Conservation (phyloP, 2,113 vertebrate genomes). For the Spea multiplicata region DNA sequence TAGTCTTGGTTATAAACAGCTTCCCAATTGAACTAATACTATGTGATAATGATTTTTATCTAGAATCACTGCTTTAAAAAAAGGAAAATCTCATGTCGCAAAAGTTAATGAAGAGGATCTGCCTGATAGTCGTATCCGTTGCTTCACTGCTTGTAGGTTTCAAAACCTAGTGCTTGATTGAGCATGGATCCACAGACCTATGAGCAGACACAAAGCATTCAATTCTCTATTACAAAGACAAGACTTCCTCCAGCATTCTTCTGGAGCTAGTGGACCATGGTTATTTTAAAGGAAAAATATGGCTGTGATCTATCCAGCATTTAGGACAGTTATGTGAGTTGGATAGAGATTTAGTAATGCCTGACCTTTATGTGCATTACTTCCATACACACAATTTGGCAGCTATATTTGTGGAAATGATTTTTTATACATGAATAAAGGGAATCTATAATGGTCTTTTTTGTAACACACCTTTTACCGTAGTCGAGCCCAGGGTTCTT, state of each 20-base stretch:
- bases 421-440: neutral
- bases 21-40: too few relatives aligned
- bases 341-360: neutral
- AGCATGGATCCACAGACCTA: neutral
- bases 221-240: neutral
- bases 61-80: neutral
- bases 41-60: too few relatives aligned
- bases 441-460: neutral
- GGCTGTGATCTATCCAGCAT: neutral
- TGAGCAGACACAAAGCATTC: neutral
- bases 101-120: neutral
- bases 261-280: neutral
- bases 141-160: neutral
- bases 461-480: neutral
- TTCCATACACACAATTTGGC: constrained; percentile 7
- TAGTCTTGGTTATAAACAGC: too few relatives aligned
- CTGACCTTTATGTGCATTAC: neutral
- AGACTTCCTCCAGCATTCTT: neutral
- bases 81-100: neutral
- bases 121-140: neutral
- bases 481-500: neutral
- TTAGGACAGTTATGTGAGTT: constrained; percentile 3
- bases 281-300: constrained; percentile 5
- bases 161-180: neutral
- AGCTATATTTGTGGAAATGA: neutral